Evolutionary conservation across 2,797 vertebrate genomes (phyloP).

Genomic region (Numenius phaeopus): DNA sequence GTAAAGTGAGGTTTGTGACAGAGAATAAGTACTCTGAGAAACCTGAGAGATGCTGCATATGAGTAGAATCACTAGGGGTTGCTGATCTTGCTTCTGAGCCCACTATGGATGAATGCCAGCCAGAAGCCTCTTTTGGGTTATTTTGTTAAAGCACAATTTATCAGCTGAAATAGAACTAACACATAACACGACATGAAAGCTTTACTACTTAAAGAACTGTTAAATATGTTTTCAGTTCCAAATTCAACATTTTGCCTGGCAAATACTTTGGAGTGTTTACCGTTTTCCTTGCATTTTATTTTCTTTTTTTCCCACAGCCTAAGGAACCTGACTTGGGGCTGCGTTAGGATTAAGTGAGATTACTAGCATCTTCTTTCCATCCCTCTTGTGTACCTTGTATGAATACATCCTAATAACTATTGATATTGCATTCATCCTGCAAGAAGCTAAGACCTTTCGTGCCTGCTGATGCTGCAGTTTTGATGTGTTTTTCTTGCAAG

Average conservation of each 20-base stretch:
- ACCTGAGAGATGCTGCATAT: fast-evolving
- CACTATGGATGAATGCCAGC: background rate
- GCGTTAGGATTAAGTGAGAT: slow-evolving; percentile 83
- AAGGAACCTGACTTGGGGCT: slow-evolving; percentile 58
- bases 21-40: background rate
- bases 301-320: slow-evolving; percentile 81
- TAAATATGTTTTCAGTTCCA: slow-evolving; percentile 1
- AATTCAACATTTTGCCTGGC: background rate
- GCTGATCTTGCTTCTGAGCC: background rate
- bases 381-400: slow-evolving; percentile 73
- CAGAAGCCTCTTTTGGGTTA: background rate
- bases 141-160: background rate
- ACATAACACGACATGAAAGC: background rate
- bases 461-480: slow-evolving; percentile 81
- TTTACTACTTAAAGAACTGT: slow-evolving; percentile 12
- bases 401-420: slow-evolving; percentile 83
- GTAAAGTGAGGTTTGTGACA: background rate
- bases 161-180: background rate
- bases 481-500: slow-evolving; percentile 76
- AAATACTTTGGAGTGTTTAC: slow-evolving; percentile 35
- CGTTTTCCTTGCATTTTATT: background rate
- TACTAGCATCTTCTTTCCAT: slow-evolving; percentile 72
- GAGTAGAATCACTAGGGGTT: background rate
- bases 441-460: slow-evolving; percentile 76
- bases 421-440: slow-evolving; percentile 80